A percentile compares a stretch with the other conserved stretches of the same genome.
These are phyloP conservation scores for Tubiluchus corallicola DNA, from an alignment of 2,888 invertebrate species.

Conservation along the genomic window DNA sequence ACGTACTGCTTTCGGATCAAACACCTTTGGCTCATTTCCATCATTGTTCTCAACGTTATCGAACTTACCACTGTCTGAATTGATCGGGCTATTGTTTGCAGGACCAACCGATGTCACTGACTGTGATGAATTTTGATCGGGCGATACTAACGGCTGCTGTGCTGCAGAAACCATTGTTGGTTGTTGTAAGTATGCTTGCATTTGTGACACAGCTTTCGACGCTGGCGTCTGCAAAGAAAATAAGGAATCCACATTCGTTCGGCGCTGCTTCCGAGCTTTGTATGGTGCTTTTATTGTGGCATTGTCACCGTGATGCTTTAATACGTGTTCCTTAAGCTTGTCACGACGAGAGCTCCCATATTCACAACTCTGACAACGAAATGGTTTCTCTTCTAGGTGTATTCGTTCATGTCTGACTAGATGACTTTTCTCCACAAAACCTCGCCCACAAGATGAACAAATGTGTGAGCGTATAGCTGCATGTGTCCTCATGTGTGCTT, in stretches of 20 bases:
- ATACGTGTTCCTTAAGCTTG: slow-evolving; percentile 40
- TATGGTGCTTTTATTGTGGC: slow-evolving; percentile 17
- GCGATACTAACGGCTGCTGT: not conserved
- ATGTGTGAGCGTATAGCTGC: slow-evolving; percentile 34
- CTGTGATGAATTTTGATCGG: not conserved
- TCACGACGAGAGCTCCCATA: slow-evolving; percentile 44
- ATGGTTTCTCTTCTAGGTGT: slow-evolving; percentile 41
- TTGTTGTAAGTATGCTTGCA: not conserved
- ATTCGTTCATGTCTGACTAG: slow-evolving; percentile 44
- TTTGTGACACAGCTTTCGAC: not conserved
- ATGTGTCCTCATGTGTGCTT: slow-evolving; percentile 42
- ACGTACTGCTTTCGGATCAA: not conserved
- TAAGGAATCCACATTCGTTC: slow-evolving; percentile 7
- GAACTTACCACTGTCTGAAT: not conserved
- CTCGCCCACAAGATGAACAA: slow-evolving; percentile 40
- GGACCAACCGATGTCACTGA: not conserved
- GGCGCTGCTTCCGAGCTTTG: slow-evolving; percentile 16
- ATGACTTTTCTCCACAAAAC: slow-evolving; percentile 47
- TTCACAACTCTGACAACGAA: slow-evolving; percentile 43
- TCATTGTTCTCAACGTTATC: not conserved
- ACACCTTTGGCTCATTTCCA: not conserved
- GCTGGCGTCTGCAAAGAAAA: not conserved
- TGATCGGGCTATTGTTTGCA: not conserved
- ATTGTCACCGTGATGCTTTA: slow-evolving; percentile 30
- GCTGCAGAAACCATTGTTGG: not conserved